phyloP scores from a whole-genome alignment of 2,797 vertebrate species.

The Lepus oiostolus region DNA sequence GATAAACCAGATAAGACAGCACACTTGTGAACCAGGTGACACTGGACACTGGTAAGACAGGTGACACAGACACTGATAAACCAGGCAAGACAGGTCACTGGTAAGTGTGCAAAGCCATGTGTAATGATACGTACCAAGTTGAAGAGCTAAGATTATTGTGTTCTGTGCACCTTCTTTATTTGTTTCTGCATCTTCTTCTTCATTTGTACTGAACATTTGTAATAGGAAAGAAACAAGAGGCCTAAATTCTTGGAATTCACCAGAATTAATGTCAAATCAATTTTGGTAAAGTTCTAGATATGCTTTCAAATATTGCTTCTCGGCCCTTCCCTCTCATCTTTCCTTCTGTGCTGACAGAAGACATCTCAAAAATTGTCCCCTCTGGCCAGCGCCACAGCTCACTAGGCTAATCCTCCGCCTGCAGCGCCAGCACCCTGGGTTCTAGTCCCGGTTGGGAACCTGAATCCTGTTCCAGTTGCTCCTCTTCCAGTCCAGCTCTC shows the following conservation, averaged over 20 bases:
- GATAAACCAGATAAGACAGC: not conserved
- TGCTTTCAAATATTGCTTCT: not conserved
- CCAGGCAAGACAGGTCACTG: no score
- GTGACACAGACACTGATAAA: no score
- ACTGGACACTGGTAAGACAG: no score
- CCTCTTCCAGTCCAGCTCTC: no score
- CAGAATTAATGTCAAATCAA: not conserved
- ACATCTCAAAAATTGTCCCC: not conserved
- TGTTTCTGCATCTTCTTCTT: not conserved
- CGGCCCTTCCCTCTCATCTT: not conserved
- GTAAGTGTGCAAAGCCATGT: no score
- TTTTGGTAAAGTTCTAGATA: slow-evolving; percentile 2
- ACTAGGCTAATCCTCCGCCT: no score
- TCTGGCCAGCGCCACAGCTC: no score
- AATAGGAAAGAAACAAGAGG: no score
- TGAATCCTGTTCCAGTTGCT: no score
- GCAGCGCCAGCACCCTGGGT: no score
- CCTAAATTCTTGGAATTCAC: not conserved
- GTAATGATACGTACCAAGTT: not conserved
- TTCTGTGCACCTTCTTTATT: slow-evolving; percentile 23
- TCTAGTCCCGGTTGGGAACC: no score
- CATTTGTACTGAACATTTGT: not conserved
- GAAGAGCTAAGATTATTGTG: not conserved
- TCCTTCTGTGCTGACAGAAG: not conserved
- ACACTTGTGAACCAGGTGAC: not conserved